A percentile compares a stretch with the other conserved stretches of the same genome.
phyloP scores from a whole-genome alignment of 2,888 invertebrate genomes.

The Theodoxus fluviatilis region DNA sequence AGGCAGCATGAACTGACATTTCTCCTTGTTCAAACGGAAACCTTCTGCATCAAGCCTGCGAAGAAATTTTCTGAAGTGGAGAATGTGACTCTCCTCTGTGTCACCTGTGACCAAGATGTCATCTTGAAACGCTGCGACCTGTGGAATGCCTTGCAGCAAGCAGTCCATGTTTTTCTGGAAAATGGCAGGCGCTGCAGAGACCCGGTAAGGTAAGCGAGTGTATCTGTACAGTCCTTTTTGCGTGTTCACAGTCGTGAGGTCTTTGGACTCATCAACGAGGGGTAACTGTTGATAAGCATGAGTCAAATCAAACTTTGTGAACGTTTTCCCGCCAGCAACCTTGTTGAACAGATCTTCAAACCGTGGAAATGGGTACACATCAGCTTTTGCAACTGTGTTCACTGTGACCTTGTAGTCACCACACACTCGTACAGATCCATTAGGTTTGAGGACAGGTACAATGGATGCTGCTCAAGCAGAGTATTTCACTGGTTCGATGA shows the following conservation, averaged over 20 bases:
- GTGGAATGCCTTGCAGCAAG: too few relatives aligned
- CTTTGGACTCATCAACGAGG: not conserved
- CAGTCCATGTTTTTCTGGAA: too few relatives aligned
- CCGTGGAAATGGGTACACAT: not conserved
- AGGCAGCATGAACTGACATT: not conserved
- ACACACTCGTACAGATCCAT: not conserved
- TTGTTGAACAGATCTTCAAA: not conserved
- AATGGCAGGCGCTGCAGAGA: too few relatives aligned
- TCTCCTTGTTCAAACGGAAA: not conserved
- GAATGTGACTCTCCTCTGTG: not conserved
- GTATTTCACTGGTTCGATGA: not conserved
- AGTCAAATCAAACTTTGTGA: slow-evolving; percentile 5
- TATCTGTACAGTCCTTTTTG: too few relatives aligned
- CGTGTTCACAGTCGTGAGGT: slow-evolving; percentile 12
- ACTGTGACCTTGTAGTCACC: too few relatives aligned
- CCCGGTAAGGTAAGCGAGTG: too few relatives aligned
- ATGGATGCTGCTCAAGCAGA: not conserved
- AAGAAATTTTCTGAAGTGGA: not conserved
- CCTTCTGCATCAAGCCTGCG: not conserved
- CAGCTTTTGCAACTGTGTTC: too few relatives aligned
- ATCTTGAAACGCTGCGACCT: not conserved
- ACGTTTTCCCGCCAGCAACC: slow-evolving; percentile 8
- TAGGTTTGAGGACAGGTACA: not conserved
- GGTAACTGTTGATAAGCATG: not conserved
- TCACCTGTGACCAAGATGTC: not conserved